Base-by-base conservation (phyloP, 2,888 invertebrate genomes). In the Pogonocherus hispidulus region DNA sequence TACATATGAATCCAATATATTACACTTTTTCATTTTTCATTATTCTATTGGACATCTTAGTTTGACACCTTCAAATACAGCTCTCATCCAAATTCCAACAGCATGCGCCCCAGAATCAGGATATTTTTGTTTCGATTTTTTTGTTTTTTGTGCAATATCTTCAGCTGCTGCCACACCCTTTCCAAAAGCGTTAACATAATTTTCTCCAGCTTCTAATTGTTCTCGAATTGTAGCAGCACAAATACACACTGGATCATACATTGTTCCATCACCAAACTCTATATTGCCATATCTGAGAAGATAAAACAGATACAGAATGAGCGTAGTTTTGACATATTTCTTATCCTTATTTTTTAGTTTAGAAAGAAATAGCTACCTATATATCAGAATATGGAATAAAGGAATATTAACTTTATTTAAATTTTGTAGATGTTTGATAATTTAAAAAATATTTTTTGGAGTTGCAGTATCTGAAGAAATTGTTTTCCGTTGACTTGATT, bases 81-180 rank as follows among this genome's bases (percentile, higher is more conserved):
- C 89, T 66, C 87, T 85, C 82, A 91, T 81, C 89, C 90, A 90
- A 64, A 90, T 85, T 14, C 87, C 86, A 2, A 90, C 88, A 8
- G 89, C 89, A 70, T 88, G 87, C 2, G 90, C 90, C 8, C 90
- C 90, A 18, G 90, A 86, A 84, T 91, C 90, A 0, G 90, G 89
- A 78, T 86, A 84, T 65, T 79, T 77, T 35, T 63, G 18, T 69
- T 70, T 69, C 11, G 18, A 6, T 56, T 65, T 67, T 66, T 72
- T 78, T 6, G 82, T 81, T 41, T 57, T 66, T 54, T 75, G 69
- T 2, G 84, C 83, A 22, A 79, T 79, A 63, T 84, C 80, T 77
- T 87, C 86, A 2, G 86, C 86, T 57, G 82, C 80, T 49, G 68
- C 70, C 4, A 87, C 85, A 18, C 83, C 86, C 16, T 76, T 62